Percentiles rank a stretch among this genome's conserved stretches.
Evolutionary conservation across 2,888 invertebrate species (phyloP).

Genomic region (Heliconius cydno): DNA sequence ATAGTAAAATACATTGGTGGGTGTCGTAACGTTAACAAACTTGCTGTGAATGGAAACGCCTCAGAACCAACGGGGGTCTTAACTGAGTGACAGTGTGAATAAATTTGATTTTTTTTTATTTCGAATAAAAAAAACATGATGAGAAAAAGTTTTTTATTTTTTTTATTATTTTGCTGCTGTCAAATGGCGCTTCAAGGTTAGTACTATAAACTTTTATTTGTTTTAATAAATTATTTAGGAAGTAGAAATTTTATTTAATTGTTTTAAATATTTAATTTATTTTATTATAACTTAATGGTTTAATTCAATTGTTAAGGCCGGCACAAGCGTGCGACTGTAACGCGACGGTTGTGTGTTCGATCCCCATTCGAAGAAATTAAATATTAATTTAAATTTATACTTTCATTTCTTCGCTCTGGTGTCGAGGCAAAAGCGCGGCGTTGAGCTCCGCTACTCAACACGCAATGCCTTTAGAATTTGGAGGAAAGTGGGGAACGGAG

Average conservation of each 20-base stretch:
- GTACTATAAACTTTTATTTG: background rate
- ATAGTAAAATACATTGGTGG: conserved; percentile 23
- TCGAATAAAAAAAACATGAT: conserved; percentile 18
- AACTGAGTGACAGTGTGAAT: conserved; percentile 37
- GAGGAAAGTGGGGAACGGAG: no score
- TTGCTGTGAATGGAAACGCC: conserved; percentile 27
- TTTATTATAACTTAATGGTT: no score
- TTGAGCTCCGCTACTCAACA: no score
- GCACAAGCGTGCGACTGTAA: no score
- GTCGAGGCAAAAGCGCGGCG: no score
- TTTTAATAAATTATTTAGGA: background rate
- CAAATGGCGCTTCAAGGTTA: conserved; percentile 36
- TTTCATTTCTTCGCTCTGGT: no score
- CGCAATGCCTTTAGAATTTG: no score
- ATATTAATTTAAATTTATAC: no score
- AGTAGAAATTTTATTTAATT: background rate
- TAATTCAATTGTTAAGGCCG: no score
- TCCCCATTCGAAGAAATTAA: no score
- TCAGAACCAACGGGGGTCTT: conserved; percentile 33
- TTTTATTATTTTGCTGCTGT: conserved; percentile 29
- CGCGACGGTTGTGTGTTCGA: no score
- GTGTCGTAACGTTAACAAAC: conserved; percentile 34
- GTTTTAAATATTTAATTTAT: no score
- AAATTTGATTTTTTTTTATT: conserved; percentile 6
- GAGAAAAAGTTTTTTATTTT: conserved; percentile 9